Evolutionary conservation across 2,888 invertebrate species (phyloP).

Genomic region (Orthosia gothica): DNA sequence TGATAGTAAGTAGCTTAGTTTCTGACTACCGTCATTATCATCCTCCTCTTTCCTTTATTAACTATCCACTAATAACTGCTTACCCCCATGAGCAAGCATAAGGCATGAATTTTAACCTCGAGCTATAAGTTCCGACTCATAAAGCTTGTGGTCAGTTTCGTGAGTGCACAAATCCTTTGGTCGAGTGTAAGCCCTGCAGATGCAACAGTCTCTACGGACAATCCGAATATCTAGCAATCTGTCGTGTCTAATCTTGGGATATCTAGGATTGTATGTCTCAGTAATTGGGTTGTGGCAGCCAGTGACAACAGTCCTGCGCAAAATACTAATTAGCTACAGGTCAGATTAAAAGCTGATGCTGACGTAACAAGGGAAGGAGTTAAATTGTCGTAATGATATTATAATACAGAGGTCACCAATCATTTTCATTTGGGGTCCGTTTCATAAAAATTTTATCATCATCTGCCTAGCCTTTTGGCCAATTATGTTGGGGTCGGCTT

Average conservation of each 20-base stretch:
- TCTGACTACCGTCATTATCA: too few species aligned
- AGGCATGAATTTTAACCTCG: neutral
- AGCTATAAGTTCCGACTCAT: neutral
- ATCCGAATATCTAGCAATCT: conserved; percentile 4
- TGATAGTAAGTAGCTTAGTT: neutral
- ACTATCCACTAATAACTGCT: neutral
- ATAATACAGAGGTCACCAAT: too few species aligned
- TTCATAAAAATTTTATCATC: too few species aligned
- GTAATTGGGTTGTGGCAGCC: conserved; percentile 24
- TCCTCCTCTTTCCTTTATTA: neutral
- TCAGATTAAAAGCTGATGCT: neutral
- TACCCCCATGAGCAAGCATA: neutral
- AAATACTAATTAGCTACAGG: conserved; percentile 25
- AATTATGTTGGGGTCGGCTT: too few species aligned
- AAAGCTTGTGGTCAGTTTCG: too few species aligned
- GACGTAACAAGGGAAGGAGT: neutral
- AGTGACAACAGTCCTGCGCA: conserved; percentile 1
- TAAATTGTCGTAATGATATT: neutral
- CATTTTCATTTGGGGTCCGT: too few species aligned
- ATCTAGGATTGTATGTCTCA: neutral
- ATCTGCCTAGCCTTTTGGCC: too few species aligned
- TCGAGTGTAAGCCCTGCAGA: neutral
- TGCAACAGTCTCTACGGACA: conserved; percentile 1
- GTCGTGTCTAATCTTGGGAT: conserved; percentile 19
- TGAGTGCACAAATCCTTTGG: neutral